Evolutionary conservation across 2,113 vertebrate species (phyloP).

Genomic region (Maylandia zebra): DNA sequence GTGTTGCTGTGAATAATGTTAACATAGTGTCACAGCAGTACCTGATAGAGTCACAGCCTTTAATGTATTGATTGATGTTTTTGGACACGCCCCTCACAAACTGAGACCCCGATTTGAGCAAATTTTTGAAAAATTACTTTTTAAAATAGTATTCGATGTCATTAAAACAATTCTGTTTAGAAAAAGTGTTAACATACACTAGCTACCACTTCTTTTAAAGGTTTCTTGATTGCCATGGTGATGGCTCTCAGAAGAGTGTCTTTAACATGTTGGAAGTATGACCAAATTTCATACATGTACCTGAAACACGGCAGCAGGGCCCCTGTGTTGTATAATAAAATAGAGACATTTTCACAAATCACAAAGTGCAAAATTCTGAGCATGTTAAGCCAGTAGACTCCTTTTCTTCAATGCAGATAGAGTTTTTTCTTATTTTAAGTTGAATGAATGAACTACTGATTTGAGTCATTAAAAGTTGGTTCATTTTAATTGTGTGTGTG

Average conservation of each 20-base stretch:
- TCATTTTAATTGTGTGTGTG: background rate
- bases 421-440: background rate
- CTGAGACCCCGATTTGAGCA: background rate
- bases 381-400: background rate
- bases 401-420: background rate
- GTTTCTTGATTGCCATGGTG: background rate
- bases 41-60: background rate
- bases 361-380: background rate
- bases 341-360: background rate
- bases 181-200: background rate
- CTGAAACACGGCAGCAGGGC: background rate
- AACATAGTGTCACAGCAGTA: background rate
- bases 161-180: background rate
- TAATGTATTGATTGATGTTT: background rate
- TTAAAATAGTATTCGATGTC: background rate
- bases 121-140: background rate
- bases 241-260: background rate
- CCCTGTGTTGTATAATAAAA: background rate
- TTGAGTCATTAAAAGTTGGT: background rate
- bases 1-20: background rate
- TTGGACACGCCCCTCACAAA: background rate
- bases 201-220: background rate
- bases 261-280: background rate
- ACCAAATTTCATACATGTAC: background rate
- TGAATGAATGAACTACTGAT: background rate